These are phyloP conservation scores for Agrotis exclamationis DNA, from an alignment of 2,888 invertebrate species.

Conservation along the genomic window DNA sequence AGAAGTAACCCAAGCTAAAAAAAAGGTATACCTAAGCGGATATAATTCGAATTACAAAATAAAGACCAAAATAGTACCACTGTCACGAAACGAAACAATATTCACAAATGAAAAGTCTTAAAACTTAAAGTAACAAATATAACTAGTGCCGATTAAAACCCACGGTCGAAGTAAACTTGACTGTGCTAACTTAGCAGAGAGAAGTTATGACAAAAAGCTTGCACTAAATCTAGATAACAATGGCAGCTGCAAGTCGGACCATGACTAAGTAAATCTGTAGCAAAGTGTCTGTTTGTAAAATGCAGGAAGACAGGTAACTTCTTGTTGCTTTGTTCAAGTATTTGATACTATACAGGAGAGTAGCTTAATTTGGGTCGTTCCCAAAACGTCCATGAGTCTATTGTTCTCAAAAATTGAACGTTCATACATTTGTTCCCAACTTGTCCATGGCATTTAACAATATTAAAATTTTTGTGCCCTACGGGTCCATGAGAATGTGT, in stretches of 20 bases:
- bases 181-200: conserved; percentile 19
- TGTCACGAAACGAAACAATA: conserved; percentile 7
- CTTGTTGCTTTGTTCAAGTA: conserved; percentile 1
- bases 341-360: neutral
- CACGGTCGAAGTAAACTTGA: conserved; percentile 23
- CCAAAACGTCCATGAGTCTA: too few relatives aligned
- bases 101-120: conserved; percentile 16
- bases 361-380: too few relatives aligned
- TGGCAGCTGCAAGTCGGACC: conserved; percentile 32
- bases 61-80: neutral
- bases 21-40: too few relatives aligned
- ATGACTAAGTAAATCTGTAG: conserved; percentile 43
- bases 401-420: too few relatives aligned
- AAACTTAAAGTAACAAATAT: conserved; percentile 31
- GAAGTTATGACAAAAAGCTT: conserved; percentile 56
- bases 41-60: too few relatives aligned
- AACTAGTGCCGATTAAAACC: conserved; percentile 43
- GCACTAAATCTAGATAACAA: conserved; percentile 57
- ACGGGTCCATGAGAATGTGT: too few relatives aligned
- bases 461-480: too few relatives aligned
- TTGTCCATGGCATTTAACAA: too few relatives aligned
- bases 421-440: too few relatives aligned
- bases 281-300: conserved; percentile 22
- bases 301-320: conserved; percentile 11
- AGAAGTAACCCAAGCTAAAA: too few relatives aligned